Conservation (phyloP, 2,113 vertebrate species). For the Cheilinus undulatus region DNA sequence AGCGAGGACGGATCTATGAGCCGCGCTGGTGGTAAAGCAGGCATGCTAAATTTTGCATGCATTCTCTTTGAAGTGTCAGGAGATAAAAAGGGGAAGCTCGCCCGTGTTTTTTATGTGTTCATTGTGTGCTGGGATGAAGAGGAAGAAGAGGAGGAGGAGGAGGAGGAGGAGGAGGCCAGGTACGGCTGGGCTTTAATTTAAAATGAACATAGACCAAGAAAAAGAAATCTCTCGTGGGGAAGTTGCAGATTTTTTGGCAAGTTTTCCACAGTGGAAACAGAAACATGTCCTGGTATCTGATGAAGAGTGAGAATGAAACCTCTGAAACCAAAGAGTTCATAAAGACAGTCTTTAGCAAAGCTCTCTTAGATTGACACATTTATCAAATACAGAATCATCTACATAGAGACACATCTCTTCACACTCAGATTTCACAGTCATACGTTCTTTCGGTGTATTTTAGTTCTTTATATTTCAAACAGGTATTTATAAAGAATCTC, state of each 20-base stretch:
- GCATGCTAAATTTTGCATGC: slow-evolving; percentile 68
- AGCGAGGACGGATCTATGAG: slow-evolving; percentile 27
- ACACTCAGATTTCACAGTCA: too few species aligned
- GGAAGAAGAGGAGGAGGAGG: neutral
- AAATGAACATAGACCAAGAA: neutral
- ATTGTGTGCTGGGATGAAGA: slow-evolving; percentile 36
- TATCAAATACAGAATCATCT: too few species aligned
- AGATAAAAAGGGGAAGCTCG: slow-evolving; percentile 66
- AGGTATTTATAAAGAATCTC: too few species aligned
- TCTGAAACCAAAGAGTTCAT: too few species aligned
- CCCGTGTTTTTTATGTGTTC: slow-evolving; percentile 51
- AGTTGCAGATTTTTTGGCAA: slow-evolving; percentile 4
- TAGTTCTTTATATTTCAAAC: too few species aligned
- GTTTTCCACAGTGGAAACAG: neutral
- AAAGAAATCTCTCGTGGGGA: neutral
- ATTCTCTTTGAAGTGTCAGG: slow-evolving; percentile 76
- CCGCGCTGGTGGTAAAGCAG: slow-evolving; percentile 56
- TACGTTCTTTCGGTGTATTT: too few species aligned
- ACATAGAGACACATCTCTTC: too few species aligned
- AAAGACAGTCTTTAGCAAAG: too few species aligned
- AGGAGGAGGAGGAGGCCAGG: slow-evolving; percentile 6
- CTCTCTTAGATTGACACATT: too few species aligned
- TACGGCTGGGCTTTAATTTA: neutral
- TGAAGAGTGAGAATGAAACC: too few species aligned
- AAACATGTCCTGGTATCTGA: too few species aligned